phyloP scores from a whole-genome alignment of 2,888 invertebrate genomes.

The Dicycla oo region DNA sequence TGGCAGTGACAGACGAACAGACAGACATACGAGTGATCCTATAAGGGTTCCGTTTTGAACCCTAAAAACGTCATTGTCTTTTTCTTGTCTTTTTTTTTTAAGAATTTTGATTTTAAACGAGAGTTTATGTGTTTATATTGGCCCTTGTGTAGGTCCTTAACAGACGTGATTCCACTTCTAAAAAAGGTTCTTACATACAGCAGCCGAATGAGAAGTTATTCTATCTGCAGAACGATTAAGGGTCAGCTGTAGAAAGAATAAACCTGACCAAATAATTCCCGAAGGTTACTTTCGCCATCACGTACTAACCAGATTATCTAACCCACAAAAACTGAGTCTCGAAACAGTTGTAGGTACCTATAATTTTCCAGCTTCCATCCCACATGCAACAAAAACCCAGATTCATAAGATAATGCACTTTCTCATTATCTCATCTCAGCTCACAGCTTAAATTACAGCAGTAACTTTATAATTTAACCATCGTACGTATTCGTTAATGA shows the following conservation, averaged over 20 bases:
- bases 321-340: background rate
- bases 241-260: background rate
- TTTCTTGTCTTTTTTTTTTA: background rate
- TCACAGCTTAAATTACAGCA: conserved; percentile 21
- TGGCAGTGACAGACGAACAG: no score
- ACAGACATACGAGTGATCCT: no score
- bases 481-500: conserved; percentile 51
- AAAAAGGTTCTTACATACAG: background rate
- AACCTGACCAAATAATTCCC: background rate
- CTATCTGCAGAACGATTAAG: background rate
- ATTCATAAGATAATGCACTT: conserved; percentile 22
- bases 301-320: no score
- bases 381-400: background rate
- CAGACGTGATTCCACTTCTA: background rate
- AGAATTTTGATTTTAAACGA: background rate
- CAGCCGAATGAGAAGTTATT: background rate
- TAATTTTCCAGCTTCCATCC: background rate
- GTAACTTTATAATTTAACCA: conserved; percentile 31
- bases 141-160: background rate
- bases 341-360: background rate
- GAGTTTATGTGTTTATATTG: no score
- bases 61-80: no score
- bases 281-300: background rate
- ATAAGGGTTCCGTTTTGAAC: no score
- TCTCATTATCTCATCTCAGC: conserved; percentile 11